A percentile compares a stretch with the other conserved stretches of the same genome.
Conservation (phyloP, 2,888 invertebrate genomes). For the Aspidiotus destructor region DNA sequence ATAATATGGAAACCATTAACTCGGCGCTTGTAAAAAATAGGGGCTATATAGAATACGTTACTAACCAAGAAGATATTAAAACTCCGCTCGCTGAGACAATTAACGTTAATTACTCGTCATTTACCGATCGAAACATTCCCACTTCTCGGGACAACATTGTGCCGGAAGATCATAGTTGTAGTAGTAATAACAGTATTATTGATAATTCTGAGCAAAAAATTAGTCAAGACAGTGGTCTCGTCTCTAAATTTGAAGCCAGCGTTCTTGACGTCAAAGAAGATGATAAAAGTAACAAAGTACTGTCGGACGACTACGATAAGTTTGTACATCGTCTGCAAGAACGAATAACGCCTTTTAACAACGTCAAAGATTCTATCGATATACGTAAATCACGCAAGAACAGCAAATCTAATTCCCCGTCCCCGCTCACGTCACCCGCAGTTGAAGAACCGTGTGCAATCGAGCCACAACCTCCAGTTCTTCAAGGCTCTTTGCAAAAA, state of each 20-base stretch:
- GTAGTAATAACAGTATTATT: neutral
- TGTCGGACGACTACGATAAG: slow-evolving; percentile 46
- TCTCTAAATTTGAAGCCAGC: neutral
- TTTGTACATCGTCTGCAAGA: slow-evolving; percentile 58
- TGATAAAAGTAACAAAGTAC: neutral
- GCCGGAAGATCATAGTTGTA: neutral
- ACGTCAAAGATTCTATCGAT: slow-evolving; percentile 59
- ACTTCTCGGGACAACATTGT: neutral
- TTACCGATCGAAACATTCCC: slow-evolving; percentile 12
- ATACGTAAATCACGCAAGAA: slow-evolving; percentile 48
- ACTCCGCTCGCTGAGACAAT: slow-evolving; percentile 32
- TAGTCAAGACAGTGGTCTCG: neutral
- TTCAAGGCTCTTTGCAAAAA: slow-evolving; percentile 47
- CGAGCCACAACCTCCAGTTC: slow-evolving; percentile 41
- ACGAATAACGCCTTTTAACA: slow-evolving; percentile 59
- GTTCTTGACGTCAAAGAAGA: neutral
- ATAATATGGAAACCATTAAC: slow-evolving; percentile 47
- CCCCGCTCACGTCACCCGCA: neutral
- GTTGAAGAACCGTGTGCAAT: neutral
- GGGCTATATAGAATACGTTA: slow-evolving; percentile 59
- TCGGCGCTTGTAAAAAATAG: slow-evolving; percentile 45
- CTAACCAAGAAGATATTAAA: slow-evolving; percentile 39
- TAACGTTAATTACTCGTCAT: slow-evolving; percentile 15
- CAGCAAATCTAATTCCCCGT: slow-evolving; percentile 40
- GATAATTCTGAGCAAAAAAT: slow-evolving; percentile 10